Evolutionary conservation across 2,113 vertebrate species (phyloP), one percentile per base, ranked within the genome.

Genomic region (Thermophis baileyi): DNA sequence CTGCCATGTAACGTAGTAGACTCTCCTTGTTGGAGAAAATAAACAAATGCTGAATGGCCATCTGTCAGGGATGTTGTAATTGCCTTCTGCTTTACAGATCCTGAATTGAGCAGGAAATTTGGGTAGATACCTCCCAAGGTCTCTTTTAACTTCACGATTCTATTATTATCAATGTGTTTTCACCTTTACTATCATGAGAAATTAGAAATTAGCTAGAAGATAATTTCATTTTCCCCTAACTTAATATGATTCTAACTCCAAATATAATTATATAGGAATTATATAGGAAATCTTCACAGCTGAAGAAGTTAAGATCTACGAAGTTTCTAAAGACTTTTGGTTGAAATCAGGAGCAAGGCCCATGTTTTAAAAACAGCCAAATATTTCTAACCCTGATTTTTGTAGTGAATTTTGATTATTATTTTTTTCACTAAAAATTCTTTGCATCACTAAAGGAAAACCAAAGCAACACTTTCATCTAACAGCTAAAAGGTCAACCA

Each of bases 281-380:
- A 7, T 18, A n/a, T 57, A 89, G n/a, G 25, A 46, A 47, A 30
- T 30, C 3, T 55, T 46, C 94, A 97, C 95, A 96, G 96, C 93
- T 93, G 94, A 93, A 93, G 94, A 94, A 94, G 94, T 93, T 94
- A 89, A 94, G 95, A 96, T 95, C 94, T 94, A 94, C 30, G 86
- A 94, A 96, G 69, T 10, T 90, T 55, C 51, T 81, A 93, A 96
- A 95, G 46, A 88, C 94, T 94, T 95, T 54, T 47, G 89, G 88
- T 94, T 93, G 86, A 46, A 46, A 63, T 86, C 81, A 10, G 53
- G 87, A 94, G 30, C 6, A 94, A 81, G 91, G 92, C 40, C 63
- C 35, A 25, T 81, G 2, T 81, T 40, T 44, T 81, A 89, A 54
- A 55, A 25, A 25, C 10, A 40, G 1, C 8, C 10, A 20, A 11